Conservation (phyloP, 2,888 invertebrate species). For the Lamellibrachia columna region DNA sequence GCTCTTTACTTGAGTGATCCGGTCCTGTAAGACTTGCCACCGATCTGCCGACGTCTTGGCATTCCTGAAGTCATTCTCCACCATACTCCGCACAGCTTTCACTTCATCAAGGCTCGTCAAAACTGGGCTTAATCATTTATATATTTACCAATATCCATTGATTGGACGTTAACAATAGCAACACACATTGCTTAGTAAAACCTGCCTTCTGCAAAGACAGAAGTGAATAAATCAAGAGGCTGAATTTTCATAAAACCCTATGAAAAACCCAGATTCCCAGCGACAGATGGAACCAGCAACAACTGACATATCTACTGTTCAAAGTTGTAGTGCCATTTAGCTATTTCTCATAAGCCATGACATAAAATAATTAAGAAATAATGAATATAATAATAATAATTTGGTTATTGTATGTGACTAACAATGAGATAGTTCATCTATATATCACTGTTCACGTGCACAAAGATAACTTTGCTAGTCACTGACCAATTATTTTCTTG, state of each 20-base stretch:
- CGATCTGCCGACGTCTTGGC: conserved; percentile 35
- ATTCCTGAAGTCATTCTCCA: conserved; percentile 33
- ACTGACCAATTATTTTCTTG: not conserved
- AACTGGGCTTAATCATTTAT: not conserved
- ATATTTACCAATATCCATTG: not conserved
- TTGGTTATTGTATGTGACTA: too few relatives aligned
- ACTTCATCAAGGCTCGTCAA: conserved; percentile 21
- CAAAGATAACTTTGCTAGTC: not conserved
- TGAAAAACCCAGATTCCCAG: too few relatives aligned
- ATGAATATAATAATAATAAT: too few relatives aligned
- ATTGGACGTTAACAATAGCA: not conserved
- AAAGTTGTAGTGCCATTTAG: too few relatives aligned
- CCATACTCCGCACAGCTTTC: conserved; percentile 24
- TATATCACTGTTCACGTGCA: not conserved
- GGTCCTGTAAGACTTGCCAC: conserved; percentile 36
- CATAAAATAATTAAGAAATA: too few relatives aligned
- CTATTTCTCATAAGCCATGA: too few relatives aligned
- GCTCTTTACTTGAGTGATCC: conserved; percentile 1
- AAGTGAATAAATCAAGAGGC: not conserved
- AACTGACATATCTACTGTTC: too few relatives aligned
- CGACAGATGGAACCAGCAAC: too few relatives aligned
- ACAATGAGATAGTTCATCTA: not conserved
- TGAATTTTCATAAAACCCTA: too few relatives aligned
- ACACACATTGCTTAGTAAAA: not conserved
- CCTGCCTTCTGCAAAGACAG: not conserved